These are phyloP conservation scores for Ernsta delagoae DNA, from an alignment of 2,888 invertebrate genomes.

Conservation along the genomic window DNA sequence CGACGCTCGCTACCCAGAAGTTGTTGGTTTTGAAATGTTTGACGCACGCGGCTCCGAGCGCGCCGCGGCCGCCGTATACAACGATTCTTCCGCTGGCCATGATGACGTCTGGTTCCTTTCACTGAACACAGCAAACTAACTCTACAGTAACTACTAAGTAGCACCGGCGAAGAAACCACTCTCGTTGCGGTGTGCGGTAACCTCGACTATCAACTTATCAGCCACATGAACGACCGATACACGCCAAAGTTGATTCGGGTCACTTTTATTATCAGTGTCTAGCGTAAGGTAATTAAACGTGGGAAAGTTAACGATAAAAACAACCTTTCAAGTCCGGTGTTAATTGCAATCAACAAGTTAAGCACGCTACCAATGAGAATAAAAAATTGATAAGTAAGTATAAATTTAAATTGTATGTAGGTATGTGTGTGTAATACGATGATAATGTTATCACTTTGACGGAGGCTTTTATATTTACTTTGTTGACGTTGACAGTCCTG, in stretches of 20 bases:
- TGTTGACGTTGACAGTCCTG: too few relatives aligned
- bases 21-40: constrained; percentile 95
- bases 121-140: constrained; percentile 32
- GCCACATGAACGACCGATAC: constrained; percentile 46
- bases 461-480: too few relatives aligned
- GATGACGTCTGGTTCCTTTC: constrained; percentile 54
- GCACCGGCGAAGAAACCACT: constrained; percentile 42
- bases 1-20: constrained; percentile 97
- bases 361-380: neutral
- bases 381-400: too few relatives aligned
- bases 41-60: constrained; percentile 95
- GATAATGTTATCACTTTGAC: too few relatives aligned
- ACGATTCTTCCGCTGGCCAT: constrained; percentile 90
- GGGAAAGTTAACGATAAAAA: constrained; percentile 31
- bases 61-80: constrained; percentile 98
- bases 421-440: too few relatives aligned
- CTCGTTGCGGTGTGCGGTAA: constrained; percentile 53
- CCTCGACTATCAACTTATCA: constrained; percentile 70
- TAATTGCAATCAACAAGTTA: neutral
- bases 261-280: constrained; percentile 24
- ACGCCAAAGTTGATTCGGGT: constrained; percentile 44
- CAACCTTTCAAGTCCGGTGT: neutral
- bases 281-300: constrained; percentile 11
- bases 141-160: too few relatives aligned
- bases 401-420: too few relatives aligned